Base-by-base conservation (phyloP, 2,888 invertebrate genomes). In the Zonitis immaculata region DNA sequence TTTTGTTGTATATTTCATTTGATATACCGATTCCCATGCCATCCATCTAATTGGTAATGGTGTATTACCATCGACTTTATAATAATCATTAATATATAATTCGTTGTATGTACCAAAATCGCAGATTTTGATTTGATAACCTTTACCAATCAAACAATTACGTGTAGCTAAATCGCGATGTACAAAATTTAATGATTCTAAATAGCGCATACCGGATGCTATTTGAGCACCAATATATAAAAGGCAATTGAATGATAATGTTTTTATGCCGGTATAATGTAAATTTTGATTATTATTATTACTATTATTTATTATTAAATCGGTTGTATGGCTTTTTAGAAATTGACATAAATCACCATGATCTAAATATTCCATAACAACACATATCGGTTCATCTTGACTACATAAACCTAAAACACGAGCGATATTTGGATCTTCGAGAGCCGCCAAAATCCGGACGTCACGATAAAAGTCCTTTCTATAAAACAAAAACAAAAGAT, bases 11-110 rank as follows among this genome's bases (percentile, higher is more conserved):
- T 93, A 93, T 67, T 88, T 87, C 16, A 89, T 91, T 69, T 84
- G 74, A 60, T 89, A 82, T 52, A 91, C 84, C 1, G 88, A 86
- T 74, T 93, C 93, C 90, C 91, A 91, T 1, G 92, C 88, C 80
- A 92, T 91, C 93, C 93, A 93, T 44, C 95, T 82, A 50, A 95
- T 82, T 0, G 95, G 94, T 63, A 95, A 76, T 1, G 89, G 85
- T 47, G 86, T 84, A 26, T 84, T 80, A 0, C 88, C 91, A 66
- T 89, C 90, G 26, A 89, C 82, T 70, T 86, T 85, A 77, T 89
- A 91, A 75, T 94, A 94, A 73, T 94, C 93, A 57, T 82, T 78
- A 6, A 84, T 79, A 72, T 91, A 91, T 14, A 86, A 75, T 72
- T 90, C 89, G 76, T 88, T 88, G 79, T 90, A 89, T 16, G 90